phyloP scores from a whole-genome alignment of 2,888 invertebrate species.

The Lycia hirtaria region DNA sequence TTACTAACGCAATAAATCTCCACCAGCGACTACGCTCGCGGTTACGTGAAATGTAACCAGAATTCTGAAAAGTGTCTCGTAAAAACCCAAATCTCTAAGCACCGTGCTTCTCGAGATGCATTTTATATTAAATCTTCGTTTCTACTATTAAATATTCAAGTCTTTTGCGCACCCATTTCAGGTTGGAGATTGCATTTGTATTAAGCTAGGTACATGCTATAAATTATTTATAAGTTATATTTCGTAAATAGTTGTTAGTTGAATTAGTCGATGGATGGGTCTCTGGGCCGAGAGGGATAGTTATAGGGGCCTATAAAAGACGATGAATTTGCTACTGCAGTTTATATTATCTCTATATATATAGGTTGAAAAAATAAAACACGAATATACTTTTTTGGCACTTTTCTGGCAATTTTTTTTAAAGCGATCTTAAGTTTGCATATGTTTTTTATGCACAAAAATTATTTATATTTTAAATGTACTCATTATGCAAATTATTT shows the following conservation, averaged over 20 bases:
- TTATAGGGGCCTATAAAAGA: constrained; percentile 11
- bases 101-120: constrained; percentile 34
- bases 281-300: constrained; percentile 1
- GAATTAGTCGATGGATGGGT: constrained; percentile 14
- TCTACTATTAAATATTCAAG: constrained; percentile 44
- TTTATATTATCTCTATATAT: background rate
- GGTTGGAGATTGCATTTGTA: constrained; percentile 42
- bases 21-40: background rate
- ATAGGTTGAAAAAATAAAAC: too few species aligned
- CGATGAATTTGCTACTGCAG: background rate
- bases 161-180: constrained; percentile 38
- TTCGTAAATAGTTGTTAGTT: constrained; percentile 27
- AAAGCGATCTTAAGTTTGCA: too few species aligned
- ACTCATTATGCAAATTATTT: too few species aligned
- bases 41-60: background rate
- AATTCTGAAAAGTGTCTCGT: background rate
- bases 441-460: too few species aligned
- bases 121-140: constrained; percentile 39
- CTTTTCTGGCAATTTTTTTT: too few species aligned
- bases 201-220: constrained; percentile 13
- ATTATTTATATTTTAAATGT: too few species aligned
- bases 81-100: constrained; percentile 1
- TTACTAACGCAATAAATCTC: constrained; percentile 1
- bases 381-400: too few species aligned
- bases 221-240: constrained; percentile 20